Conservation (phyloP, 2,888 invertebrate genomes). For the Sturmia bella region DNA sequence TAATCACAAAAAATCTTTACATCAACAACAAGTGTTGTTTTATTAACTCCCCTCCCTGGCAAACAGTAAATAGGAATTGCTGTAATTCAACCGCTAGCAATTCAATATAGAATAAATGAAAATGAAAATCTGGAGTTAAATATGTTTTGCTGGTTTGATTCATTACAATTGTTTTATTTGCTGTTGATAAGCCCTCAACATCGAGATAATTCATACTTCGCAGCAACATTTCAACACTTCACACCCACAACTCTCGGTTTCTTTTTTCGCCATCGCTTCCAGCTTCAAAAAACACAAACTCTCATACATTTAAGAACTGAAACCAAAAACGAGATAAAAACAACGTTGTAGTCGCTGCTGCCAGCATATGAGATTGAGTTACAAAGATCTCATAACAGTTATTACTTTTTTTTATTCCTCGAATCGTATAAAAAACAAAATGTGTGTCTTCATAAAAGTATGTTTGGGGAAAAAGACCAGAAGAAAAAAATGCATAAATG, state of each 20-base stretch:
- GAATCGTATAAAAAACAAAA: not conserved
- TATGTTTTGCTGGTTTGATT: constrained; percentile 12
- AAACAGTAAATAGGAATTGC: too few species aligned
- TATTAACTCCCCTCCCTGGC: too few species aligned
- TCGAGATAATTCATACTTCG: constrained; percentile 41
- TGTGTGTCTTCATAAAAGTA: not conserved
- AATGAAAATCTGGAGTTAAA: constrained; percentile 1
- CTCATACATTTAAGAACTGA: not conserved
- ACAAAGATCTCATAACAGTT: constrained; percentile 18
- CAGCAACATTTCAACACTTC: constrained; percentile 48
- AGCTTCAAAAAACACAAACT: constrained; percentile 8
- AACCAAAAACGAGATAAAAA: not conserved
- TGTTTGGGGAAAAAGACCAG: not conserved
- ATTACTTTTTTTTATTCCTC: constrained; percentile 25
- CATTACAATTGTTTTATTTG: not conserved
- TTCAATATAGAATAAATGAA: too few species aligned
- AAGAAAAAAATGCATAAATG: constrained; percentile 5
- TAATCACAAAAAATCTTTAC: too few species aligned
- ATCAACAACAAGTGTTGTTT: too few species aligned
- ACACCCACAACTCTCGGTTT: constrained; percentile 35
- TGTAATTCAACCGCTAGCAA: too few species aligned
- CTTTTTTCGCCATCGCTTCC: constrained; percentile 2
- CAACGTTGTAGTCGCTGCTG: constrained; percentile 9
- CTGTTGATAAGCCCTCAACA: constrained; percentile 44
- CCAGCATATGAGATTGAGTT: constrained; percentile 23